Base-by-base conservation (phyloP, 2,888 invertebrate species). In the Xestia xanthographa region DNA sequence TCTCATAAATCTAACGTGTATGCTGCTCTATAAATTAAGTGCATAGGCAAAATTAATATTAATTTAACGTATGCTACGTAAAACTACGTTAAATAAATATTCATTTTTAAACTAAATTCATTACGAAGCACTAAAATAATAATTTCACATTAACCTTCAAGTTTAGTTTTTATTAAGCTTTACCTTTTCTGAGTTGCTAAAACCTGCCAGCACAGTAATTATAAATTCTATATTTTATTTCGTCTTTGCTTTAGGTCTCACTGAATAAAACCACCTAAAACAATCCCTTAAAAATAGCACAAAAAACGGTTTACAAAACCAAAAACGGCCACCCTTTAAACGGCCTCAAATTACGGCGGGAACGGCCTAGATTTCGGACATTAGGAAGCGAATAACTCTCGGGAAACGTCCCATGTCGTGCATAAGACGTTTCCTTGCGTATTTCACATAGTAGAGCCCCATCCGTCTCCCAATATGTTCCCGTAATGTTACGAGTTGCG, bases 381-480 rank as follows among this genome's bases (percentile, higher is more conserved):
- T 95, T 94, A 95, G 90, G 90, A 89, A 91, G 88, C 92, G 87
- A 90, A 95, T 94, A 95, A 93, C 92, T 94, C 93, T 91, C 86
- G 85, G 88, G 83, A 93, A 94, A 92, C 94, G 93, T 91, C 92
- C 91, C 77, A 84, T 74, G 78, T 70, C 92, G 92, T 91, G 92
- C 91, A 90, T 92, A 92, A 91, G 92, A 92, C 91, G 91, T 91
- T 92, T 92, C 88, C 89, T 89, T 90, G 89, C 91, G 92, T 93
- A 93, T 93, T 92, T 90, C 89, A 90, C 92, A 93, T 92, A 90
- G 90, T 89, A 88, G 88, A 88, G 86, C 91, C 91, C 91, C 91
- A 93, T 94, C 90, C 91, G 90, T 93, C 94, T 92, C 89, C 87
- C 92, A 94, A 94, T 93, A 94, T 94, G 93, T 93, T 92, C 89